Base-by-base conservation (phyloP, 2,797 vertebrate species). In the Schizothorax lantsangensis region DNA sequence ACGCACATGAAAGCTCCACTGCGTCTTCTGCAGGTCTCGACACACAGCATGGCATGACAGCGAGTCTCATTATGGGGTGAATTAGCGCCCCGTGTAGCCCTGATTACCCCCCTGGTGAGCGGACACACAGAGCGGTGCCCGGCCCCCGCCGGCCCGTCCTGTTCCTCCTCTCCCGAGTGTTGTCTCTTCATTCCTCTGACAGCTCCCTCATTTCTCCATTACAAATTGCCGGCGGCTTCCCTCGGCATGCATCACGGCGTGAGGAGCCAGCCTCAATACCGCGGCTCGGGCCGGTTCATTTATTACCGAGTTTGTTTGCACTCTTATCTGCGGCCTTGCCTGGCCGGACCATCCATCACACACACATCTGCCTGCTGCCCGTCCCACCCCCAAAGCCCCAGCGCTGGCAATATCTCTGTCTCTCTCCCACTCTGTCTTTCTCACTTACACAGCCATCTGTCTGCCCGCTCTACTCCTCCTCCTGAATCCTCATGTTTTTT, bases 321-420 rank as follows among this genome's bases (percentile, higher is more conserved):
- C 97, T 98, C 96, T 97, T 97, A 97, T 97, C 96, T 97, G 92
- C 92, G 96, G 97, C 97, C 98, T 98, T 98, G 97, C 96, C 94
- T 95, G 91, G 94, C 96, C 94, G 93, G 94, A 96, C 93, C 96
- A 98, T 98, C 97, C 96, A 98, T 99, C 97, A 98, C 94, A 92
- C 73, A 85, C 87, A 86, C 88, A 85, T 84, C 83, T 81, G 78
- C 87, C 87, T 68, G 59, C 80, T 86, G 68, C 77, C 77, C 49
- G 69, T 84, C 88, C 88, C 85, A 79, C 81, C 83, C 88, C 74
- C 71, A 69, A 89, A 82, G 77, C 81, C 83, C 75, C 40, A 73
- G 38, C 33, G 47, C 85, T 77, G 86, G 83, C 87, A 83, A 84
- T 84, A 77, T 78, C 71, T 75, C 79, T 83, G 57, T 82, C 71